Base-by-base conservation (phyloP, 1,140 invertebrate genomes). In the Sipha flava region DNA sequence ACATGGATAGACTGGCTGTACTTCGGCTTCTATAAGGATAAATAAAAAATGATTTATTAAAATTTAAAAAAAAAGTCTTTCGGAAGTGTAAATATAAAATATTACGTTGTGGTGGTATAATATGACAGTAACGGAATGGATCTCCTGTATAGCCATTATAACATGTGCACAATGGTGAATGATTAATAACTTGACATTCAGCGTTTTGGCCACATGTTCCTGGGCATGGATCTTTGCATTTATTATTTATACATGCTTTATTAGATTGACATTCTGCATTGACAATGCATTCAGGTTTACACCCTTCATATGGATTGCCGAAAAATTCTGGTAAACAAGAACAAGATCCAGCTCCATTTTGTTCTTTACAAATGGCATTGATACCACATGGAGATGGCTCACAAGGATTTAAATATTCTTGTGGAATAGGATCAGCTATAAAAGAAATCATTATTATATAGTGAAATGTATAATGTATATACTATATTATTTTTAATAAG, bases 311-410 rank as follows among this genome's bases (percentile, higher is more conserved):
- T 10, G 87, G 86, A 83, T 88, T 85, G 49, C 87, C 87, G 79
- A 84, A 84, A 81, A 85, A 87, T 26, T 87, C 88, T 29, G 89
- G 86, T 34, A 89, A 81, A 83, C 91, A 93, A 23, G 85, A 86
- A 83, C 92, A 93, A 26, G 90, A 88, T 45, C 90, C 90, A 62
- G 89, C 90, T 14, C 88, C 88, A 83, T 90, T 88, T 85, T 87
- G 88, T 86, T 91, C 90, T 85, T 88, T 88, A 82, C 91, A 93
- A 80, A 89, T 81, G 40, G 91, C 90, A 85, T 92, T 92, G n/a
- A 89, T 83, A 62, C 92, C 92, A 84, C 92, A 93, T 2, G 91
- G 91, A 18, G 90, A 91, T 45, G 91, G 90, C 29, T 86, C 85
- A 84, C 91, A 92, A 26, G 90, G 90, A 72, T 84, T 85, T 81